Conservation (phyloP, 2,888 invertebrate species). For the Cephus runcator region DNA sequence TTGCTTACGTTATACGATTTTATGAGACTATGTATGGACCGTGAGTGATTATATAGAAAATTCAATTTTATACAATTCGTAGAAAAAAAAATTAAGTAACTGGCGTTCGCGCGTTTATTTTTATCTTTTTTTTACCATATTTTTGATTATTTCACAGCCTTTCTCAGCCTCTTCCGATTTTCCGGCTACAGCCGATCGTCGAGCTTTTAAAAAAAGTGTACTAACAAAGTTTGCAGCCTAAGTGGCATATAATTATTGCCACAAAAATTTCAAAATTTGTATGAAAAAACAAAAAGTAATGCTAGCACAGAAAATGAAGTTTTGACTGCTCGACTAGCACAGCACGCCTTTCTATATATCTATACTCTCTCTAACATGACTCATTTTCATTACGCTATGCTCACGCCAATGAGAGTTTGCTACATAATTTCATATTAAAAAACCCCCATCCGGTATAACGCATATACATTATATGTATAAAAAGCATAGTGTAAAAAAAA, state of each 20-base stretch:
- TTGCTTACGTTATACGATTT: no score
- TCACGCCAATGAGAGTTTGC: neutral
- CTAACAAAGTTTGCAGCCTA: neutral
- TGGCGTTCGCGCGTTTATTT: neutral
- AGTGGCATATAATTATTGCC: neutral
- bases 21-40: no score
- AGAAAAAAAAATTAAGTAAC: neutral
- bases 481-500: conserved; percentile 21
- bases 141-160: neutral
- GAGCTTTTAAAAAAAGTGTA: neutral
- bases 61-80: neutral
- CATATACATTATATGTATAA: neutral
- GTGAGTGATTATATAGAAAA: neutral
- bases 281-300: neutral
- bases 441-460: neutral
- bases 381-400: neutral
- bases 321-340: conserved; percentile 4
- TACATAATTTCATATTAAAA: neutral
- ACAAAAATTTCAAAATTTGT: neutral
- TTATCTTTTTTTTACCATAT: neutral
- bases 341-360: neutral
- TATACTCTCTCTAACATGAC: neutral
- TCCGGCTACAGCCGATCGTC: neutral
- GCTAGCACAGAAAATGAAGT: neutral
- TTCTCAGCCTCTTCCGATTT: neutral